Percentiles rank a stretch among this genome's conserved stretches.
Conservation (phyloP, 2,113 vertebrate genomes). For the Callithrix jacchus region DNA sequence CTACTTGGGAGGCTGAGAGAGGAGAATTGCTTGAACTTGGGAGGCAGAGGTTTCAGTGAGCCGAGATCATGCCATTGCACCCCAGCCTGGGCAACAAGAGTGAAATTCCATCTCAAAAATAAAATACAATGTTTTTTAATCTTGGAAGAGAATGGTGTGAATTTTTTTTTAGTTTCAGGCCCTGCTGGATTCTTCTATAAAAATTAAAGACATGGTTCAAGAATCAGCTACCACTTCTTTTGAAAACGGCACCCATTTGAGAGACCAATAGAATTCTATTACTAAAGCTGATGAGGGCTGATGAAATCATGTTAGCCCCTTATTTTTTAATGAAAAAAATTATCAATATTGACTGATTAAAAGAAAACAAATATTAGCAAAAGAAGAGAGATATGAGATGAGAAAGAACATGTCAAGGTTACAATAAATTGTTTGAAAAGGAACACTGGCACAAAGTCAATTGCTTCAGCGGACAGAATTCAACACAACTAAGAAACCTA, state of each 20-base stretch:
- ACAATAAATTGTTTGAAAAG: slow-evolving; percentile 38
- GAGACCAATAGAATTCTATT: slow-evolving; percentile 57
- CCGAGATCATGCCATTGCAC: too few relatives aligned
- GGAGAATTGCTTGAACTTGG: too few relatives aligned
- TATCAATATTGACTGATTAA: slow-evolving; percentile 64
- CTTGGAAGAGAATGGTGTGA: not conserved
- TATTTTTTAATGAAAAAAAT: slow-evolving; percentile 30
- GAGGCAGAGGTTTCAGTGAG: too few relatives aligned
- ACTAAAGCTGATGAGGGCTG: slow-evolving; percentile 47
- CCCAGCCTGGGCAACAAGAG: too few relatives aligned
- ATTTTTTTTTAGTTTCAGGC: slow-evolving; percentile 20
- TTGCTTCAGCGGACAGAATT: not conserved
- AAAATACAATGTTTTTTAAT: too few relatives aligned
- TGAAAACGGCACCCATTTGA: slow-evolving; percentile 50
- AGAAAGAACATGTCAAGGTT: not conserved
- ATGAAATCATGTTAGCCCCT: slow-evolving; percentile 48
- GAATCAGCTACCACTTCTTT: slow-evolving; percentile 50
- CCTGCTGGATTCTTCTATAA: slow-evolving; percentile 3
- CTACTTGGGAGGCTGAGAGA: too few relatives aligned
- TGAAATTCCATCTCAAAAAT: too few relatives aligned
- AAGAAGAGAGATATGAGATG: not conserved
- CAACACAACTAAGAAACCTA: slow-evolving; percentile 21
- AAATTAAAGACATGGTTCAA: slow-evolving; percentile 57
- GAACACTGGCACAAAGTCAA: slow-evolving; percentile 3
- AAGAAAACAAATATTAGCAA: slow-evolving; percentile 61